Evolutionary conservation across 2,888 invertebrate species (phyloP), one percentile per base, ranked within the genome.

Genomic region (Chloromyia formosa): DNA sequence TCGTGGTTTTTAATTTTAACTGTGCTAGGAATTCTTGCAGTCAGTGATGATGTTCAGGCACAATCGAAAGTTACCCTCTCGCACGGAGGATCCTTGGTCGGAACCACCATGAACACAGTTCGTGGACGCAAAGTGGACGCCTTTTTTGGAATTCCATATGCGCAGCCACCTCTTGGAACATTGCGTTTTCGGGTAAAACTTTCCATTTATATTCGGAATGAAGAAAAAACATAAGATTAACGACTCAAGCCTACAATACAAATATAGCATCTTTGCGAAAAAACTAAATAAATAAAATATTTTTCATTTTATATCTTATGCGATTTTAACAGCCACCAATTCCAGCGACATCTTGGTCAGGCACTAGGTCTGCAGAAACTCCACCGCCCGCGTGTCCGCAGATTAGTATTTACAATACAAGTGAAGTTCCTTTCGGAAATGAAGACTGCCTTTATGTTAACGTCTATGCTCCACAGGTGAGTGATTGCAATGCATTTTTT

Each of bases 71-170:
- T 61, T 23, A 27, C 23, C 7, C 27, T 61, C 20, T 7, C 61
- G 12, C 61, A 61, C 12, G 61, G 61, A 23, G 61, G 61, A 23
- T 7, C 23, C n/a, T 27, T 61, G 7, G 61, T 61, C 16, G 61
- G 61, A 23, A 61, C 23, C 27, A n/a, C n/a, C 2, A 61, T 61
- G 61, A 22, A 61, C 3, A 61, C 23, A 10, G 61, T 27, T 5
- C 14, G 27, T 27, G 27, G 27, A 1, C 20, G 14, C 10, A 10
- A 23, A 27, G 27, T 61, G 23, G 9, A 27, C n/a, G 85, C 87
- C 0, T 88, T 86, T 80, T 82, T 86, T 0, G 87, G 86, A 7
- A 85, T 87, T 74, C 81, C 82, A 23, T 87, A 86, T 77, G 87
- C 86, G 0, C 82, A 86, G 74, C 83, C 87, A 0, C 87, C 87